A percentile compares a stretch with the other conserved stretches of the same genome.
phyloP scores from a whole-genome alignment of 2,113 vertebrate genomes.

The Phrynosoma blainvillii region DNA sequence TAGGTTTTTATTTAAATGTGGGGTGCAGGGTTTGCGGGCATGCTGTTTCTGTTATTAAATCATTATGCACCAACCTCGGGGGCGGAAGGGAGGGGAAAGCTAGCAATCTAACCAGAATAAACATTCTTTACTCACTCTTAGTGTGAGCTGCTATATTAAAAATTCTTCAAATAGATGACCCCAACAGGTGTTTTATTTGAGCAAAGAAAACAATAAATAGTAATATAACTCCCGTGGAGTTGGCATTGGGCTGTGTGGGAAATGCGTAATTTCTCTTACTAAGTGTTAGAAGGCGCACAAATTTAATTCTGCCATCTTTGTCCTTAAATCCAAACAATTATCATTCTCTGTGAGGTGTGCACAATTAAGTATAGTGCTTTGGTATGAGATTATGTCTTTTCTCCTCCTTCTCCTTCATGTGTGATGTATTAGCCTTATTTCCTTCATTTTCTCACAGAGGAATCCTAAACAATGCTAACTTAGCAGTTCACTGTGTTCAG shows the following conservation, averaged over 20 bases:
- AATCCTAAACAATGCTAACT: background rate
- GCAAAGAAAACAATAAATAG: slow-evolving; percentile 72
- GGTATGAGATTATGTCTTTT: accelerated
- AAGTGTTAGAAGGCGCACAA: slow-evolving; percentile 55
- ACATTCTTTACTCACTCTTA: slow-evolving; percentile 61
- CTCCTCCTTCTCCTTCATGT: slow-evolving; percentile 4
- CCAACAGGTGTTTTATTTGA: slow-evolving; percentile 66
- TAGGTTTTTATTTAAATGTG: slow-evolving; percentile 70
- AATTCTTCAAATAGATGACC: slow-evolving; percentile 70
- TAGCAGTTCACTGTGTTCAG: background rate
- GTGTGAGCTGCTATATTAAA: slow-evolving; percentile 67
- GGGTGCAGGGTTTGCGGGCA: slow-evolving; percentile 63
- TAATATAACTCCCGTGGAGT: slow-evolving; percentile 63
- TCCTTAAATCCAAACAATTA: slow-evolving; percentile 60
- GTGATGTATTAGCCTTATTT: background rate
- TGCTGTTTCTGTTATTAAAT: slow-evolving; percentile 76
- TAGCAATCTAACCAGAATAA: slow-evolving; percentile 56
- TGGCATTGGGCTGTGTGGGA: slow-evolving; percentile 63
- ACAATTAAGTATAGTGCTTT: slow-evolving; percentile 5
- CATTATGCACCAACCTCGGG: slow-evolving; percentile 64
- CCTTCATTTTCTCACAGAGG: background rate
- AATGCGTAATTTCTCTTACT: slow-evolving; percentile 67
- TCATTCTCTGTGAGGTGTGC: slow-evolving; percentile 22
- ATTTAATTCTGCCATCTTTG: slow-evolving; percentile 66
- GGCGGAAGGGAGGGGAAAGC: slow-evolving; percentile 47